Evolutionary conservation across 1,140 invertebrate genomes (phyloP), one percentile per base, ranked within the genome.

Genomic region (Trinorchestia longiramus): DNA sequence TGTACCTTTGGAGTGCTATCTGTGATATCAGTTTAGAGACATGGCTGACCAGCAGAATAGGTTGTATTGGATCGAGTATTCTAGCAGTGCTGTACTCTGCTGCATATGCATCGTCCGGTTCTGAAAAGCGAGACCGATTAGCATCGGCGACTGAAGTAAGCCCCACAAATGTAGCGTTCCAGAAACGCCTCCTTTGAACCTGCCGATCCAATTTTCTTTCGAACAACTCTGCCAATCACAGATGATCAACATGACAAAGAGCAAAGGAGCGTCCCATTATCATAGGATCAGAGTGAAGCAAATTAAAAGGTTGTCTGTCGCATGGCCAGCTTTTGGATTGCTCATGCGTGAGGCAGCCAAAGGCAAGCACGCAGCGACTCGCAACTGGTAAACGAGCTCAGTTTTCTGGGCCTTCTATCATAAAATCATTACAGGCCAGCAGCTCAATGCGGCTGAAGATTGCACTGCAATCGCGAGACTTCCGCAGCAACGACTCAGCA

Each of bases 181-280:
- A 94, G 92, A 94, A 44, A 43, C 92, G 92, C 92, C 43, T 44
- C 92, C 92, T 94, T 94, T 94, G 92, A 94, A 94, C 92, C 92
- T 94, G 92, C 92, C 92, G 92, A 94, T 94, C 92, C 92, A 94
- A 94, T 94, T 94, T 94, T 94, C 92, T 94, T 94, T 94, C 92
- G 92, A 94, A 94, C 92, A 94, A 94, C 92, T 94, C 92, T 44
- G 6, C 92, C 92, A 94, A 94, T 94, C 92, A 94, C 92, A 94
- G 92, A 94, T 94, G 92, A 94, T 94, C 92, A 94, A 94, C 92
- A 94, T 94, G 92, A 94, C 92, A 94, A 94, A 94, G 92, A 94
- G 92, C 44, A 94, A 94, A 94, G 92, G 92, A 94, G 92, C 92
- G 44, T 23, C 44, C 92, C 44, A 94, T 94, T 94, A 94, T 94